Conservation (phyloP, 2,888 invertebrate genomes). For the Phalera bucephala region DNA sequence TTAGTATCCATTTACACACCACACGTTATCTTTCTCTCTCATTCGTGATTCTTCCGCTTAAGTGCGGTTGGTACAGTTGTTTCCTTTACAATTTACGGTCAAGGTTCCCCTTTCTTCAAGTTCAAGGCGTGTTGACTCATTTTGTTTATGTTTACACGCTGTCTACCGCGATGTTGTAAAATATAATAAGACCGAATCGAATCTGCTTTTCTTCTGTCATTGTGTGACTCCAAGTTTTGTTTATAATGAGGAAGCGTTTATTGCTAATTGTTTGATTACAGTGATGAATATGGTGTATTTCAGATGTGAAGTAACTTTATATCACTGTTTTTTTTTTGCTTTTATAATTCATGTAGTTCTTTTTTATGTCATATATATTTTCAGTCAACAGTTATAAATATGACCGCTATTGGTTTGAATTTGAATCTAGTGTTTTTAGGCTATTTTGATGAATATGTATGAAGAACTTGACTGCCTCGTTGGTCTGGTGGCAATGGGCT, state of each 20-base stretch:
- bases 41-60: constrained; percentile 8
- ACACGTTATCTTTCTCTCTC: constrained; percentile 27
- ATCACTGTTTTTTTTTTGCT: no score
- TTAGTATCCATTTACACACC: constrained; percentile 43
- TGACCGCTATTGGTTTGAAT: no score
- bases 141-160: constrained; percentile 2
- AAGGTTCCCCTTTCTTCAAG: constrained; percentile 2
- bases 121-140: constrained; percentile 3
- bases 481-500: no score
- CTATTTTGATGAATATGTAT: no score
- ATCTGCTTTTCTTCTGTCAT: neutral
- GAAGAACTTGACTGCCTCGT: no score
- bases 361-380: no score
- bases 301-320: no score
- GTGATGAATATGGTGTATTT: no score
- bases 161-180: neutral
- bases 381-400: no score
- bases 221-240: neutral
- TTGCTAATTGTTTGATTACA: no score
- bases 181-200: neutral
- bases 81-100: neutral
- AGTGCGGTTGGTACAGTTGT: neutral
- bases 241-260: neutral
- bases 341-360: no score
- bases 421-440: no score